Evolutionary conservation across 2,113 vertebrate species (phyloP).

Genomic region (Python bivittatus): DNA sequence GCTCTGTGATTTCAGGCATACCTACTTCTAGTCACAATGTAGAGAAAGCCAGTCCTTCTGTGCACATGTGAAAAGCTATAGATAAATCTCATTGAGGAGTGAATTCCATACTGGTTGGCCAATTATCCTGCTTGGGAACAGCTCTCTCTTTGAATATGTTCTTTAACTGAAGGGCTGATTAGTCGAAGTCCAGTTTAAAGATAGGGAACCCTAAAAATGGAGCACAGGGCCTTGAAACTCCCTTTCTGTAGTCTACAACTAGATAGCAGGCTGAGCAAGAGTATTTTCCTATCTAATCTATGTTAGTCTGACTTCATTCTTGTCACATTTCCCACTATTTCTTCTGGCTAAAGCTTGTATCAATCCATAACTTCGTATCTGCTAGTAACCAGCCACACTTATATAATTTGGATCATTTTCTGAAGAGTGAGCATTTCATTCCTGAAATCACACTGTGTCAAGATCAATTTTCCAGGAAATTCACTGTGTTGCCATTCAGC

Average conservation of each 20-base stretch:
- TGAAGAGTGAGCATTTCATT: not conserved
- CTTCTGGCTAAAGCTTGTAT: not conserved
- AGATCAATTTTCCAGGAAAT: conserved; percentile 3
- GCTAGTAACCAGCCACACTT: not conserved
- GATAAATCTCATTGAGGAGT: not conserved
- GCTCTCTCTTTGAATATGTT: not conserved
- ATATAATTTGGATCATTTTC: not conserved
- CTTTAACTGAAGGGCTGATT: not conserved
- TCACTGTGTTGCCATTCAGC: conserved; percentile 2
- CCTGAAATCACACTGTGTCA: not conserved
- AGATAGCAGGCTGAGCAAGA: not conserved
- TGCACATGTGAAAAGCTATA: not conserved
- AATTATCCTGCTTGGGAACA: not conserved
- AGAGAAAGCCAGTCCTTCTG: not conserved
- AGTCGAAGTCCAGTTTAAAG: not conserved
- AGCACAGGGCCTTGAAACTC: no score
- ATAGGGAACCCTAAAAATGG: not conserved
- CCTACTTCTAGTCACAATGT: not conserved
- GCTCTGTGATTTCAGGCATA: not conserved
- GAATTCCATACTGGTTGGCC: not conserved
- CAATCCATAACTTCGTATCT: not conserved
- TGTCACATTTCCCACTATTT: not conserved
- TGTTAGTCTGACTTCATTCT: not conserved
- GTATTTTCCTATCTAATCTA: not conserved
- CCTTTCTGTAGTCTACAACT: not conserved